Percentiles rank a stretch among this genome's conserved stretches.
phyloP scores from a whole-genome alignment of 2,888 invertebrate genomes.

The Lepidocyrtinus sp. region DNA sequence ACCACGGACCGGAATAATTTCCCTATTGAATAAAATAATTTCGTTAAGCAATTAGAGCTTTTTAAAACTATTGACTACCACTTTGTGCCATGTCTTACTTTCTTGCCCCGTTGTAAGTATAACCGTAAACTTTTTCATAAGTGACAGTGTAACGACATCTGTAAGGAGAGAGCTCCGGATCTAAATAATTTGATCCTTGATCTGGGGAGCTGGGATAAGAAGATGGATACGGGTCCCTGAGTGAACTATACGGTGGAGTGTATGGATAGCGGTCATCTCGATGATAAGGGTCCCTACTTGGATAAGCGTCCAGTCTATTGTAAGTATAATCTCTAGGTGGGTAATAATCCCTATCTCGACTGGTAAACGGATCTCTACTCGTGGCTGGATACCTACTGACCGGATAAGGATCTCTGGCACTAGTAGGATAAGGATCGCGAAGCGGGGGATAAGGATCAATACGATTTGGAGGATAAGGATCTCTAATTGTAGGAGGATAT shows the following conservation, averaged over 20 bases:
- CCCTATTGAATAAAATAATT: conserved; percentile 66
- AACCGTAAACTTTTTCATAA: conserved; percentile 72
- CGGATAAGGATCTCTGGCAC: conserved; percentile 66
- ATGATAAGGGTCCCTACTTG: conserved; percentile 66
- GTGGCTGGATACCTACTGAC: conserved; percentile 66
- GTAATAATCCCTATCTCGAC: conserved; percentile 64
- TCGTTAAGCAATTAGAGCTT: background rate
- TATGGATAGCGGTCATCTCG: conserved; percentile 65
- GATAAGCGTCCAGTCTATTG: conserved; percentile 65
- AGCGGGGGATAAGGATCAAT: conserved; percentile 67
- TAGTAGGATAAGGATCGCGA: conserved; percentile 63
- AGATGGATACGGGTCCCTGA: conserved; percentile 65
- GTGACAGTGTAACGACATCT: conserved; percentile 71
- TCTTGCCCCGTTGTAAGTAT: conserved; percentile 71
- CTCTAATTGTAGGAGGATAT: conserved; percentile 63
- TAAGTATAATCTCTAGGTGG: conserved; percentile 61
- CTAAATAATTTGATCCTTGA: conserved; percentile 65
- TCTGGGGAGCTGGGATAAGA: conserved; percentile 62
- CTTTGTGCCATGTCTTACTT: conserved; percentile 68
- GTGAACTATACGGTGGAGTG: conserved; percentile 59
- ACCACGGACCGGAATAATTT: conserved; percentile 71
- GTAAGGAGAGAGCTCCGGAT: conserved; percentile 70
- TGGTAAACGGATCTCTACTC: conserved; percentile 67
- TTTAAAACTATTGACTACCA: no score
- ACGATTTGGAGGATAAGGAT: conserved; percentile 66